A percentile compares a stretch with the other conserved stretches of the same genome.
Conservation (phyloP, 53 echinoderm and acorn worm genomes). For the Holothuria leucospilota region DNA sequence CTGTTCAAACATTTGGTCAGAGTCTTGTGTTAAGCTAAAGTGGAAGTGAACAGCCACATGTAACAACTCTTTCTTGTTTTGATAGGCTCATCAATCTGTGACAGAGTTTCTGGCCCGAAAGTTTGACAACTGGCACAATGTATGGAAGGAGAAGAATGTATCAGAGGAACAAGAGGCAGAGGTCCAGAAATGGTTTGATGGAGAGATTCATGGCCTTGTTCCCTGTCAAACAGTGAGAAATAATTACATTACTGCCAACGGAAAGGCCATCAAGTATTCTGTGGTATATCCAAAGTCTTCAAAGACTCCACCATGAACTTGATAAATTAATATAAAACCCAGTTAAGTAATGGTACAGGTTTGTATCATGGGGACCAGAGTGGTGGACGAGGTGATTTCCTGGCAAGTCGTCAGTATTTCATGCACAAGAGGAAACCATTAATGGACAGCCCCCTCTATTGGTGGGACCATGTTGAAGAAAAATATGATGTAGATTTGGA, state of each 20-base stretch:
- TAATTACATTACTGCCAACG: constrained; percentile 74
- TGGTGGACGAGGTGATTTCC: too few species aligned
- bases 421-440: too few species aligned
- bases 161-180: constrained; percentile 70
- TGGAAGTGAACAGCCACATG: too few species aligned
- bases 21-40: too few species aligned
- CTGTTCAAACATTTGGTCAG: too few species aligned
- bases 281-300: constrained; percentile 66
- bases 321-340: too few species aligned
- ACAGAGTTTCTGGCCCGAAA: constrained; percentile 75
- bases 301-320: constrained; percentile 1
- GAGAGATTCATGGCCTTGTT: constrained; percentile 77
- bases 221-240: constrained; percentile 76
- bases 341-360: too few species aligned
- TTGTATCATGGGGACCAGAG: too few species aligned
- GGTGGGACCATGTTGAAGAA: too few species aligned
- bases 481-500: too few species aligned
- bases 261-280: constrained; percentile 77
- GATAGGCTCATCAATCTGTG: constrained; percentile 86
- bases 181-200: constrained; percentile 91
- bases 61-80: not conserved
- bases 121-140: constrained; percentile 83
- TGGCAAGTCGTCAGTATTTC: too few species aligned
- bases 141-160: constrained; percentile 79
- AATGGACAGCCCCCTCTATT: too few species aligned